Evolutionary conservation across 2,888 invertebrate species (phyloP).

Genomic region (Eueremaeus valkanovi): DNA sequence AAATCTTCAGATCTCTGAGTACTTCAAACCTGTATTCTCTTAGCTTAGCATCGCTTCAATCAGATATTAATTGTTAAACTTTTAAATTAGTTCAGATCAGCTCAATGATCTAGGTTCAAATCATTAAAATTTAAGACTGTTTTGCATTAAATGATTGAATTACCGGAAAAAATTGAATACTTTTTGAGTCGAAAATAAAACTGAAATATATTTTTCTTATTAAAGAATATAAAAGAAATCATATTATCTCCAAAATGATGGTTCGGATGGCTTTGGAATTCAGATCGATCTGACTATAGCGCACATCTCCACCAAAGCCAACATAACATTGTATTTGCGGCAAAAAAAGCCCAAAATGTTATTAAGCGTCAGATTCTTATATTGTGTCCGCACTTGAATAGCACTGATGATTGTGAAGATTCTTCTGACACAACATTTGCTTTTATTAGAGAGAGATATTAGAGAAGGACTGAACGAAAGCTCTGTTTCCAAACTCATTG

Average conservation of each 20-base stretch:
- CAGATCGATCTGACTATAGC: not conserved
- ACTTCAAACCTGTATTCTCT: too few species aligned
- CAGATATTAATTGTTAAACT: too few species aligned
- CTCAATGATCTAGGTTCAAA: too few species aligned
- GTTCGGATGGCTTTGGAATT: not conserved
- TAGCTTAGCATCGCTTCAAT: too few species aligned
- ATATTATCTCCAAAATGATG: not conserved
- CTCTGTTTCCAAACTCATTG: too few species aligned
- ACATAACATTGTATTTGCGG: not conserved
- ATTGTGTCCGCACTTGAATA: constrained; percentile 12
- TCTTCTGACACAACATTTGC: constrained; percentile 2
- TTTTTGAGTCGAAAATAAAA: not conserved
- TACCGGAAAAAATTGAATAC: not conserved
- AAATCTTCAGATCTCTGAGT: too few species aligned
- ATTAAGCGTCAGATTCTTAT: constrained; percentile 15
- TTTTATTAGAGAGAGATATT: too few species aligned
- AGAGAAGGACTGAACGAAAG: too few species aligned
- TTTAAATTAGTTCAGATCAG: too few species aligned
- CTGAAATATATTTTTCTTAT: not conserved
- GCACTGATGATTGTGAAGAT: not conserved
- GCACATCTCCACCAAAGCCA: not conserved
- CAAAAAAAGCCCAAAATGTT: not conserved
- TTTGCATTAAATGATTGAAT: too few species aligned
- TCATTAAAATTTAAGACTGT: too few species aligned
- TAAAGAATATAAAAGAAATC: constrained; percentile 18